Base-by-base conservation (phyloP, 2,888 invertebrate species). In the Cephus pygmeus region DNA sequence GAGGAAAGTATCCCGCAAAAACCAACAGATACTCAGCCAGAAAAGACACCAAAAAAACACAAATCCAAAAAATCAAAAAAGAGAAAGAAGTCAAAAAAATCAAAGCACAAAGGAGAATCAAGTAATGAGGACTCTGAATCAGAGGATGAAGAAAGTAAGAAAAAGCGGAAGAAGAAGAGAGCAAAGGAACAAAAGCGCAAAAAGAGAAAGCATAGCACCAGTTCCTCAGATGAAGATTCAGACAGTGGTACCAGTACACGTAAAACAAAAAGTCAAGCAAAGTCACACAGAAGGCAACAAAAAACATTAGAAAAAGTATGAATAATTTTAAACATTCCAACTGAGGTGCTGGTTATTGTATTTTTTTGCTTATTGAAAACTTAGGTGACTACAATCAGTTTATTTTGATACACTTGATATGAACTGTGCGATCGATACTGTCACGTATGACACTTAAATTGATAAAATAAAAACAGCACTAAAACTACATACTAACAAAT, bases 41-140 rank as follows among this genome's bases (percentile, higher is more conserved):
- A 76, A 69, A 73, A 80, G 34, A 71, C 31, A 71, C 12, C 71
- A 1, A 88, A 88, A 23, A 90, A 88, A 69, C 85, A 87, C 11
- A 88, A 89, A 74, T 82, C 84, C 2, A 90, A 88, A 33, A 89
- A 90, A 77, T 77, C 80, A 6, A 89, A 89, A 79, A 90, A 87
- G 75, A 86, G 83, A 75, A 91, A 91, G 77, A 91, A 88, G 77
- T 85, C 86, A 4, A 90, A 90, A 77, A 89, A 87, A 77, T 83
- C 82, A 15, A 83, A 83, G 79, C 79, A 33, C 77, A 78, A 85
- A n/a, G 83, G 82, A 11, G 83, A 85, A 73, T 83, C 84, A 4
- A 81, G 79, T 34, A 80, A 79, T 11, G 82, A 85, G 9, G 79
- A 81, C 1, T 79, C 68, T 73, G 85, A 87, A 34, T 83, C 81